Evolutionary conservation across 2,113 vertebrate genomes (phyloP).

Genomic region (Ceyx cyanopectus): DNA sequence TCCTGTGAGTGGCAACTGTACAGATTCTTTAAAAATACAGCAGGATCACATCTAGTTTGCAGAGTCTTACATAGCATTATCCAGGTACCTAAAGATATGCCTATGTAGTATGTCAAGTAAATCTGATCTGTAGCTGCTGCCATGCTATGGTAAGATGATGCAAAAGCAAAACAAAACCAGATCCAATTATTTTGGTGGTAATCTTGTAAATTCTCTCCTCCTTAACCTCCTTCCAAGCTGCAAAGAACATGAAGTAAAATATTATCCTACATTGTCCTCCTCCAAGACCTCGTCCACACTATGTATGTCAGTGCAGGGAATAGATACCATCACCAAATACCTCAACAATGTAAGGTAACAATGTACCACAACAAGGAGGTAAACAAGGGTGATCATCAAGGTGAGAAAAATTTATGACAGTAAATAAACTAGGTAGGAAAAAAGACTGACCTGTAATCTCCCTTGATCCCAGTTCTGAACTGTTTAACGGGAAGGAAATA

Average conservation of each 20-base stretch:
- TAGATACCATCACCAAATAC: neutral
- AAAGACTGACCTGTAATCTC: neutral
- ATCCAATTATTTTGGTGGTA: neutral
- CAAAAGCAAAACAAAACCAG: neutral
- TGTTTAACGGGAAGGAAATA: neutral
- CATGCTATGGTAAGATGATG: neutral
- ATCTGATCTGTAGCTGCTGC: neutral
- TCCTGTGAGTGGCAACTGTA: neutral
- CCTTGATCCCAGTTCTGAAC: neutral
- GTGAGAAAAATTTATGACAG: neutral
- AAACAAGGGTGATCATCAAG: neutral
- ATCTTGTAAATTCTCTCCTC: neutral
- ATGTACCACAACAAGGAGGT: neutral
- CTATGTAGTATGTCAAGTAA: fast-evolving
- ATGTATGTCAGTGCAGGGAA: neutral
- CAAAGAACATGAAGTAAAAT: neutral
- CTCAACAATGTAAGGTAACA: neutral
- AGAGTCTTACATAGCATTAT: neutral
- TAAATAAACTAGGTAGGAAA: neutral
- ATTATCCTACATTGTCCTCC: neutral
- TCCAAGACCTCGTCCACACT: neutral
- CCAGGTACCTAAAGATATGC: neutral
- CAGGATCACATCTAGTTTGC: neutral
- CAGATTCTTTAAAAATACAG: neutral
- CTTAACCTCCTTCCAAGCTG: neutral